These are phyloP conservation scores for Plotosus lineatus DNA, from an alignment of 2,113 vertebrate genomes.

Conservation along the genomic window DNA sequence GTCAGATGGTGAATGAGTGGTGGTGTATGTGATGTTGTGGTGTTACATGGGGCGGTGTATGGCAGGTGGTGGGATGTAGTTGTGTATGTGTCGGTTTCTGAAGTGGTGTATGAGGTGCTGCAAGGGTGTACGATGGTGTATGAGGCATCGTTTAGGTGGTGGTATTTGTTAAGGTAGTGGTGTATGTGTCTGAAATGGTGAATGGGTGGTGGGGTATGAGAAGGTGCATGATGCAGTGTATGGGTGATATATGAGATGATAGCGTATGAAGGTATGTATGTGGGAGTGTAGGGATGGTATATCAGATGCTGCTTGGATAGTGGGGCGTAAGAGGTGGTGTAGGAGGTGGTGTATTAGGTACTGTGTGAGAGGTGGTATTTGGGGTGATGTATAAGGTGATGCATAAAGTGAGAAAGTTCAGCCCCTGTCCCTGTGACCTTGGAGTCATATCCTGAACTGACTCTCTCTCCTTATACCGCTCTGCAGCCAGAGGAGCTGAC, in stretches of 20 bases:
- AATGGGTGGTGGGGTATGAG: neutral
- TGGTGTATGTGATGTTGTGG: neutral
- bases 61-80: no score
- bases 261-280: no score
- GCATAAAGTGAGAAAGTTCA: neutral
- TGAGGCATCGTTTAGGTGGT: neutral
- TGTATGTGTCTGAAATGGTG: no score
- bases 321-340: no score
- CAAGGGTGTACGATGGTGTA: neutral
- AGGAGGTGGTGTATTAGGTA: neutral
- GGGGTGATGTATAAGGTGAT: neutral
- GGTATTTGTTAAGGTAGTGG: no score
- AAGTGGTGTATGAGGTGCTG: neutral
- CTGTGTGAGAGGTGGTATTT: neutral
- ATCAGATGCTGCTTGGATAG: neutral
- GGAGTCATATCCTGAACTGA: conserved; percentile 62
- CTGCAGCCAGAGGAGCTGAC: conserved; percentile 96
- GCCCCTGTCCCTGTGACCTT: conserved; percentile 33
- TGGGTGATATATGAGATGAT: no score
- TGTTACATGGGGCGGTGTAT: neutral
- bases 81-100: no score
- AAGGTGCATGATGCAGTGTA: neutral
- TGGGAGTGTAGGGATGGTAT: neutral
- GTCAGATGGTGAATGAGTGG: neutral
- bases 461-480: conserved; percentile 72